Conservation (phyloP, 2,888 invertebrate species). For the Stenurella melanura region DNA sequence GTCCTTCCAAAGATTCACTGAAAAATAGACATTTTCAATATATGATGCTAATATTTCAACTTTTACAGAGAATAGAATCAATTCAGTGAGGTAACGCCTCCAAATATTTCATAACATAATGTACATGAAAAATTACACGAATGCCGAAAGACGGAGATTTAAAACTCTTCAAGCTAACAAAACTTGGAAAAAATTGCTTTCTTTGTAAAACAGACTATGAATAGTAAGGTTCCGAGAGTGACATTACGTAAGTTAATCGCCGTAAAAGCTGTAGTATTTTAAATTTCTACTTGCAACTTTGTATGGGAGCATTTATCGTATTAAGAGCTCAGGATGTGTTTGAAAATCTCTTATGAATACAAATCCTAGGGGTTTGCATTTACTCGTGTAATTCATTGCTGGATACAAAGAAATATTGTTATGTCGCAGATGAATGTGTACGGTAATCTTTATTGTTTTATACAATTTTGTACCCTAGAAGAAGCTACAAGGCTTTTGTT, state of each 20-base stretch:
- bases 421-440: not conserved
- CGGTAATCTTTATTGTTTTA: conserved; percentile 6
- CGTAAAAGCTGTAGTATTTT: not conserved
- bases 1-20: not conserved
- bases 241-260: not conserved
- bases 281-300: conserved; percentile 21
- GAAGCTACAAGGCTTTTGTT: conserved; percentile 3
- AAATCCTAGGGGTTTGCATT: conserved; percentile 16
- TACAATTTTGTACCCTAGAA: not conserved
- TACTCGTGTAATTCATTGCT: not conserved
- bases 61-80: conserved; percentile 30
- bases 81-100: conserved; percentile 22
- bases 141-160: conserved; percentile 20
- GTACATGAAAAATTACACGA: conserved; percentile 44
- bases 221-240: not conserved
- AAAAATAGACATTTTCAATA: conserved; percentile 37
- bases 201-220: not conserved
- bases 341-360: conserved; percentile 43
- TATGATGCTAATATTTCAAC: conserved; percentile 38
- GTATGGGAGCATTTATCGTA: conserved; percentile 48
- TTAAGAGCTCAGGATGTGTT: conserved; percentile 47
- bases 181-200: not conserved
- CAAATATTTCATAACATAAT: conserved; percentile 45
- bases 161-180: conserved; percentile 26
- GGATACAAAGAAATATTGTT: not conserved